Evolutionary conservation across 1,140 invertebrate genomes (phyloP), one percentile per base, ranked within the genome.

Genomic region (Ridgeia piscesae): DNA sequence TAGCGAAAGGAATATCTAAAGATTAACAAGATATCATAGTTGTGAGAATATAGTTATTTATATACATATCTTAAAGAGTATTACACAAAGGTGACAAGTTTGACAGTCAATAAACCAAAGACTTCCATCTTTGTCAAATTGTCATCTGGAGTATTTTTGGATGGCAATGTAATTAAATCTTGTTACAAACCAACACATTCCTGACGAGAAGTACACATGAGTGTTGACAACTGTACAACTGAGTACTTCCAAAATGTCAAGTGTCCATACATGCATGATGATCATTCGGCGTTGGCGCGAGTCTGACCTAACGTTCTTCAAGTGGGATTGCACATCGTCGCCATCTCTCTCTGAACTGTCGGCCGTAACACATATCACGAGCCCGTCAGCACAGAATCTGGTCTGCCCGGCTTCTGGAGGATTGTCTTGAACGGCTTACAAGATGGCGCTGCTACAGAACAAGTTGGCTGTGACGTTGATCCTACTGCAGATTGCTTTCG

Each of bases 401-500:
- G 58, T 77, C 58, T 77, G 58, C 58, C 58, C 14, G 58, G 58
- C 27, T 77, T 77, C 58, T 77, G 17, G 8, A 77, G 2, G 58
- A 21, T 77, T 21, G 27, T 31, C 58, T 21, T 31, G 6, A 33
- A 90, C 89, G n/a, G 17, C 89, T 2, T 8, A 34, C 34, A 90
- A 14, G 35, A 90, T 90, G 89, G 31, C 2, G 21, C 1, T 31
- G 89, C 34, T 35, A 33, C 17, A 17, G 35, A 90, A 90, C 11
- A 94, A 95, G 91, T 95, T 96, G 89, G 92, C 93, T 6, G 50
- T 94, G 1, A 58, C 95, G 21, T 89, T 96, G 35, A 35, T 95
- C 31, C 88, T 93, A 0, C 35, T 96, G 33, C 94, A 96, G 93
- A 92, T 96, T 14, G 91, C 94, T 6, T 96, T 96, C 91, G 94